Evolutionary conservation across 2,888 invertebrate species (phyloP).

Genomic region (Catocala sponsa): DNA sequence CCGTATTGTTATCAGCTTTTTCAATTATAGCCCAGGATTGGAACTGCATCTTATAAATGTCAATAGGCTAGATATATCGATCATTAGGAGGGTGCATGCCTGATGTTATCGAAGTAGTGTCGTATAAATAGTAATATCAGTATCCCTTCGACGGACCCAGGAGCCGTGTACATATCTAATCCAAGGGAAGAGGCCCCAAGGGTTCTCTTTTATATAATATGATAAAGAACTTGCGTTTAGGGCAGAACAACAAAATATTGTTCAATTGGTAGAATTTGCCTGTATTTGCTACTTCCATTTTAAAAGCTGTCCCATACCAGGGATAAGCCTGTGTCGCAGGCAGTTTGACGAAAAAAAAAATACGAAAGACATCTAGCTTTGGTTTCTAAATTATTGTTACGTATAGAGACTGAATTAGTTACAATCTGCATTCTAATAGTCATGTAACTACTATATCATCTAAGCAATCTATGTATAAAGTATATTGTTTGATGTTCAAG

Average conservation of each 20-base stretch:
- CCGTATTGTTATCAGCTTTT: no score
- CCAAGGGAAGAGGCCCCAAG: slow-evolving; percentile 4
- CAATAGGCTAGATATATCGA: not conserved
- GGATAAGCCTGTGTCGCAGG: no score
- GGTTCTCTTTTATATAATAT: not conserved
- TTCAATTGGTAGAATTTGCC: not conserved
- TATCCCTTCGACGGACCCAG: slow-evolving; percentile 3
- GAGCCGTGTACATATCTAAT: slow-evolving; percentile 1
- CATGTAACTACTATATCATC: no score
- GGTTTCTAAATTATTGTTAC: no score
- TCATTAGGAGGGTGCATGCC: slow-evolving; percentile 5
- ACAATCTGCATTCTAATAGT: no score
- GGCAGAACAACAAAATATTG: not conserved
- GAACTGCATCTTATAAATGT: not conserved
- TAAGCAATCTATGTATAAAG: no score
- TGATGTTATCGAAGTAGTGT: slow-evolving; percentile 5
- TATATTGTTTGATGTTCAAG: no score
- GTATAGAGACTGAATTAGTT: no score
- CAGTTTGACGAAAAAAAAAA: no score
- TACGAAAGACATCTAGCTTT: no score
- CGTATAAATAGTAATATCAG: slow-evolving; percentile 3
- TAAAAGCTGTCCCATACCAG: no score
- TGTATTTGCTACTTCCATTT: no score
- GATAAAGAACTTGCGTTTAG: slow-evolving; percentile 1
- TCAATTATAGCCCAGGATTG: not conserved